These are phyloP conservation scores for Drosophila orosa DNA, from an alignment of 1,140 invertebrate species.

Conservation along the genomic window DNA sequence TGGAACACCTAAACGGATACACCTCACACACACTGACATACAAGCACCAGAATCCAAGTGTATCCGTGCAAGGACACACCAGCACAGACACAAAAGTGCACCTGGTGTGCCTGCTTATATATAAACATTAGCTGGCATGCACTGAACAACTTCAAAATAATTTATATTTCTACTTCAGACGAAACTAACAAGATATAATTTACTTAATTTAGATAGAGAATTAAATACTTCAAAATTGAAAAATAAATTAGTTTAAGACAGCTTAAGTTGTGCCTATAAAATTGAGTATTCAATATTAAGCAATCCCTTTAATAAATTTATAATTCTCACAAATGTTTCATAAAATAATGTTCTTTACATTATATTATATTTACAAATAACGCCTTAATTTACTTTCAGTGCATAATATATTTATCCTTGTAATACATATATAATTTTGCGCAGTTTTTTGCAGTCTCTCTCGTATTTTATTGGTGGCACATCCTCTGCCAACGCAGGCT, in stretches of 20 bases:
- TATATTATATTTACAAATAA: background rate
- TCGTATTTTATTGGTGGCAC: slow-evolving; percentile 64
- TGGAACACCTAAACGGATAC: slow-evolving; percentile 65
- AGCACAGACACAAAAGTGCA: slow-evolving; percentile 45
- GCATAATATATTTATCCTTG: slow-evolving; percentile 65
- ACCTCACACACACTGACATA: slow-evolving; percentile 40
- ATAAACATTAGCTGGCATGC: slow-evolving; percentile 40
- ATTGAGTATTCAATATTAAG: no score
- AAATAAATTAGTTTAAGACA: background rate
- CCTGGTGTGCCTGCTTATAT: slow-evolving; percentile 68
- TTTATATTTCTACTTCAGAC: background rate
- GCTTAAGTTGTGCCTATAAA: no score
- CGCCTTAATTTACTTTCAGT: background rate
- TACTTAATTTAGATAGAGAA: no score
- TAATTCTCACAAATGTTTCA: background rate
- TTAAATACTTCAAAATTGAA: background rate
- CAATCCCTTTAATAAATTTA: no score
- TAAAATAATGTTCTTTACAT: no score
- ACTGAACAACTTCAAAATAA: background rate
- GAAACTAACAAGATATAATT: background rate
- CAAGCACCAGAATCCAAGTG: slow-evolving; percentile 50
- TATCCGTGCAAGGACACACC: slow-evolving; percentile 22
- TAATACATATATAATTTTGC: slow-evolving; percentile 76
- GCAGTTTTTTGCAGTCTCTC: slow-evolving; percentile 50
- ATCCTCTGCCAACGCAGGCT: slow-evolving; percentile 27